Evolutionary conservation across 2,888 invertebrate genomes (phyloP), one percentile per base, ranked within the genome.

Genomic region (Synanthedon formicaeformis): DNA sequence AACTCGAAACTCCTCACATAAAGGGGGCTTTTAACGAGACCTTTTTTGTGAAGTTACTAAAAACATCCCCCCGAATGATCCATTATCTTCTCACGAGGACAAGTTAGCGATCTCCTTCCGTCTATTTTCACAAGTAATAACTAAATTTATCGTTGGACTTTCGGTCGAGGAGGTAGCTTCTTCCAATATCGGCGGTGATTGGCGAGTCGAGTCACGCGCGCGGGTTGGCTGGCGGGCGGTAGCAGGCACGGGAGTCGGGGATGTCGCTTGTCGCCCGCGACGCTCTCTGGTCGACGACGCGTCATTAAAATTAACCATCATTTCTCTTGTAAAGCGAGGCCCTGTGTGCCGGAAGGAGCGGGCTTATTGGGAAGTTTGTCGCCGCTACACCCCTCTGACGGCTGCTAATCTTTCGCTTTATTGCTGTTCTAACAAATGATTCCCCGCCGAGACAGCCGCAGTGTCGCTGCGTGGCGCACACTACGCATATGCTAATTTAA

Each of bases 61-160:
- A 81, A 83, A 81, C 77, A 78, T 67, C 73, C 78, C 74, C 75
- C 73, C 72, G 81, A 84, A 86, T 86, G 85, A 86, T 84, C 86
- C 86, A 86, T 86, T 87, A 86, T 85, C 82, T 78, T 72, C 81
- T 81, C 81, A 75, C 79, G 78, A 80, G 76, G 82, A 86, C 86
- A 85, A 87, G 87, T 86, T 86, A 84, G 83, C 84, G 82, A 86
- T 86, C 85, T 83, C 78, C 80, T 85, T 84, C 78, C 85, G 79
- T 84, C 83, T 86, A 86, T 87, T 87, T 87, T 86, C 84, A 84
- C 84, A 85, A 86, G 86, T 85, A 87, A 87, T 87, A 87, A 86
- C 87, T 85, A 80, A 86, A 87, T 87, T 87, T 87, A 86, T 87
- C 85, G 86, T 75, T 74, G 78, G 85, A 85, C 81, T 86, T 86